Base-by-base conservation (phyloP, 2,797 vertebrate species). In the Amblyraja radiata region DNA sequence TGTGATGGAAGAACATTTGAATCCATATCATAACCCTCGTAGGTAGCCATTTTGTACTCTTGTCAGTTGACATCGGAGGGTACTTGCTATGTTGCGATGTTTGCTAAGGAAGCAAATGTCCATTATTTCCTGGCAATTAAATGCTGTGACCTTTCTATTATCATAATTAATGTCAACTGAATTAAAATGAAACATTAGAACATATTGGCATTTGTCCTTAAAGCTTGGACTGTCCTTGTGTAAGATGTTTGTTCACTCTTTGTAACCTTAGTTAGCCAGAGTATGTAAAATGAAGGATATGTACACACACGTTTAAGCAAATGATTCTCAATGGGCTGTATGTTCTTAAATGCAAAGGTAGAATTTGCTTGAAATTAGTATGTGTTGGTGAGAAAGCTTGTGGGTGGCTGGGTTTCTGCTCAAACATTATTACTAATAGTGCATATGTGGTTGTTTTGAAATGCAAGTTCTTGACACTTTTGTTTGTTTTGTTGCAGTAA, bases 401-500 rank as follows among this genome's bases (percentile, higher is more conserved):
- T 73, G 6, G 16, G 71, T 25, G 23, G 71, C 21, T 73, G 71
- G 71, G 21, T 25, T 73, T 73, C 71, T 73, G 21, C 4, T 6
- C 3, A 6, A 25, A 63, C 80, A 83, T 58, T 83, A 10, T 25
- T 63, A 6, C 18, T 65, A 61, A 7, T 88, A 23, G 46, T 54
- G 46, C 46, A 1, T 63, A 63, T 18, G 13, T 65, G 10, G 32
- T 65, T 88, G 23, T 58, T 61, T 84, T 28, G 10, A 61, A 84
- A 54, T 61, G 10, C 9, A 18, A 2, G 1, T 65, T 65, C 28
- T 63, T 36, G 93, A 93, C 88, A 84, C 11, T 94, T 93, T 94
- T 76, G 93, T 39, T 94, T 18, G 95, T 6, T 96, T 8, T 96
- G 90, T 97, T 96, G 94, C 96, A 99, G 98, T 96, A 97, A 95